Base-by-base conservation (phyloP, 2,113 vertebrate species). In the Grus americana region DNA sequence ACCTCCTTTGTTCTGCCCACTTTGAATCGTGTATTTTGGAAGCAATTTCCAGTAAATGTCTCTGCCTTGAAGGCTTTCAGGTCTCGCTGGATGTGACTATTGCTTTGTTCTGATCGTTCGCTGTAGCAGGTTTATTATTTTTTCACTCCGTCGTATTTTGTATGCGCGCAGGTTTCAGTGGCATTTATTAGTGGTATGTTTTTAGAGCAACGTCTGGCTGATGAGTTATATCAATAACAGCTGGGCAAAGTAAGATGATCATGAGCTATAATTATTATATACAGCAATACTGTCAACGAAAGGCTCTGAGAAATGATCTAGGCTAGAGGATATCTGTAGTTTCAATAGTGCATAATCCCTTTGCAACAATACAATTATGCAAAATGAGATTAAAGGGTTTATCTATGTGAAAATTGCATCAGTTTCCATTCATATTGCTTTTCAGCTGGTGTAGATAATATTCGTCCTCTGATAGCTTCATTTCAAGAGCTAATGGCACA, bases 21-120 rank as follows among this genome's bases (percentile, higher is more conserved):
- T 98, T 98, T 97, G 97, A 98, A 97, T 91, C 96, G 94, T 92
- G 89, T 91, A 22, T 94, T 97, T 98, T 98, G 96, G 98, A 98
- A 98, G 97, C 97, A 83, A 95, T 98, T 98, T 95, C 83, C 83
- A 79, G 38, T 29, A 68, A 87, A 81, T 7, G 15, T 58, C 68
- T 81, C 83, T 94, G 92, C 86, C 88, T 73, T 6, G 40, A 42
- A 91, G 88, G 79, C 86, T 92, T 87, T 32, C 52, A 38, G 81
- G 47, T 47, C 67, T 86, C 73, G 1, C 70, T 19, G 3, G 18
- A 6, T 50, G 79, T 24, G 52, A 16, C 72, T n/a, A 5, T 29
- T 52, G 57, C 44, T 87, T 75, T 47, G 49, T 81, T 79, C 84
- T 40, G 76, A 23, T 79, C 49, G 3, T 20, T 63, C 61, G 17